phyloP scores from a whole-genome alignment of 2,113 vertebrate species.

The Leiothrix lutea region DNA sequence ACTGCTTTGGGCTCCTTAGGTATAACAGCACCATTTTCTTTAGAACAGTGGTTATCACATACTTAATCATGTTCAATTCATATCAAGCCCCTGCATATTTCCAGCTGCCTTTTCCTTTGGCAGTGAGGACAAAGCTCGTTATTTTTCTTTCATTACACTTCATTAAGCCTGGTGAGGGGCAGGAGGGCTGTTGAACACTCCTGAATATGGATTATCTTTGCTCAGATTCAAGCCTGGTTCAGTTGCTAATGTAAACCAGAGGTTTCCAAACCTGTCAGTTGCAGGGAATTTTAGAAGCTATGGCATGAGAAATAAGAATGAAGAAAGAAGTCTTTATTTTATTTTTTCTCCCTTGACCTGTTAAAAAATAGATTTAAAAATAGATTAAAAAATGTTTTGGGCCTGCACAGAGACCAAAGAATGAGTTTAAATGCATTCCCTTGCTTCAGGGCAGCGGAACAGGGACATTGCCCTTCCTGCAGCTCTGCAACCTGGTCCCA shows the following conservation, averaged over 20 bases:
- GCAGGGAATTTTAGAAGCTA: background rate
- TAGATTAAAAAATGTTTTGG: background rate
- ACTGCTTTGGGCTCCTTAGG: background rate
- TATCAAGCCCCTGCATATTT: background rate
- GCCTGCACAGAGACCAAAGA: background rate
- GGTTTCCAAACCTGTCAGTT: background rate
- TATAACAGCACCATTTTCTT: conserved; percentile 21
- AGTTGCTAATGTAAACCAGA: background rate
- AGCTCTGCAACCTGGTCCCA: background rate
- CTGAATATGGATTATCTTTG: background rate
- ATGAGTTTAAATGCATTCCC: background rate
- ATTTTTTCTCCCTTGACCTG: background rate
- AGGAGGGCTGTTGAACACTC: background rate
- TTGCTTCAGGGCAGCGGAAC: background rate
- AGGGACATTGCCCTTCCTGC: background rate
- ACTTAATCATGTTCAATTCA: conserved; percentile 42
- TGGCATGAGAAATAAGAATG: background rate
- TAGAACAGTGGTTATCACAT: background rate
- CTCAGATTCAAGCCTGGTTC: background rate
- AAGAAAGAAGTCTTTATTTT: background rate
- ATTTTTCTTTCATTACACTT: conserved; percentile 31
- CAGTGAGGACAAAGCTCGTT: conserved; percentile 25
- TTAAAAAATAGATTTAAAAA: no score
- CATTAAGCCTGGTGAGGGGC: background rate
- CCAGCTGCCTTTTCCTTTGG: conserved; percentile 17